Conservation (phyloP, 2,797 vertebrate species). For the Tenualosa ilisha region DNA sequence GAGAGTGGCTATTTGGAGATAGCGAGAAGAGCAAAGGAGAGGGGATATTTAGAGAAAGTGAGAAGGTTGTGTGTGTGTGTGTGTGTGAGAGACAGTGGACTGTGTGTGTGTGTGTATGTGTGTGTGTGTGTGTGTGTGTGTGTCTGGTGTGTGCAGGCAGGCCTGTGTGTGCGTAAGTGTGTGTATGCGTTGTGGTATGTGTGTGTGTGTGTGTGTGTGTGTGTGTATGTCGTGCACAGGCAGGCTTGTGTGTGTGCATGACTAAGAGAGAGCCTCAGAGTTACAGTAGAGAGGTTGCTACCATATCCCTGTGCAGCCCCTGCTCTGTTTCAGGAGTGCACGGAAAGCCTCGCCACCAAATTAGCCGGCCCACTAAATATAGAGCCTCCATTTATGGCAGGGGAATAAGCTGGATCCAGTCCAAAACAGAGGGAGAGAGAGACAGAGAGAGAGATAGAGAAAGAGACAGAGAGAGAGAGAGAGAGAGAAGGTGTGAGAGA, state of each 20-base stretch:
- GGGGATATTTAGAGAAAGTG: constrained; percentile 14
- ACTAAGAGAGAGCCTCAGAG: background rate
- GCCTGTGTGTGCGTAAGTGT: background rate
- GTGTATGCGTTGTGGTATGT: background rate
- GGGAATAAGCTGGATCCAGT: background rate
- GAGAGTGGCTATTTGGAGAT: background rate
- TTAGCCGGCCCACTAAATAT: constrained; percentile 17
- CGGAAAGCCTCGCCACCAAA: background rate
- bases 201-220: background rate
- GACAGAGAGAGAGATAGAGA: background rate
- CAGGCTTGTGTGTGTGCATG: background rate
- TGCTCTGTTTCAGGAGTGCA: constrained; percentile 2
- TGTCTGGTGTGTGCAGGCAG: background rate
- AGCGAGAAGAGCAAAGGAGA: background rate
- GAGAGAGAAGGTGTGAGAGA: background rate
- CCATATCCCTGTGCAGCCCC: background rate
- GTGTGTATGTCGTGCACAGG: background rate
- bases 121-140: background rate
- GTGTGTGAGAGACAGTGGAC: background rate
- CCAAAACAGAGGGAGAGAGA: background rate
- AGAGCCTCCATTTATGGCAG: constrained; percentile 16
- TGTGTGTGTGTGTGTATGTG: background rate
- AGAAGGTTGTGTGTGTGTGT: background rate
- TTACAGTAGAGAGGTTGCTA: background rate
- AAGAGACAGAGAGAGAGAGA: background rate